Conservation (phyloP, 2,888 invertebrate genomes). For the Resseliella maxima region DNA sequence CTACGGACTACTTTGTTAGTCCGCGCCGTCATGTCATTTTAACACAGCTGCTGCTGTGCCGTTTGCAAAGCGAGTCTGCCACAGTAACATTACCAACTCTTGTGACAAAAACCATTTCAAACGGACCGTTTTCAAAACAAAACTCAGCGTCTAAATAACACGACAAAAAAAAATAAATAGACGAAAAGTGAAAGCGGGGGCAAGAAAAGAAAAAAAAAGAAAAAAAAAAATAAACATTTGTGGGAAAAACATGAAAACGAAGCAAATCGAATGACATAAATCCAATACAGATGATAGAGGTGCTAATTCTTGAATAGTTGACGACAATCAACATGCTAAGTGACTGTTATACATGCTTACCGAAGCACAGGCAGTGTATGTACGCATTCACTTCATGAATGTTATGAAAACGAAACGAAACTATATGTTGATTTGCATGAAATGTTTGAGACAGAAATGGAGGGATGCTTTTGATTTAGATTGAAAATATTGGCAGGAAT, state of each 20-base stretch:
- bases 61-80: background rate
- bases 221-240: no score
- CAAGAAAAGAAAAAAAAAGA: background rate
- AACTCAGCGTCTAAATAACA: background rate
- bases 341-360: background rate
- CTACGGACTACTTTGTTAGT: background rate
- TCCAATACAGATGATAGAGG: conserved; percentile 12
- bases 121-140: conserved; percentile 21
- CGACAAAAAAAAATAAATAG: background rate
- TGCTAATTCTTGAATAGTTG: background rate
- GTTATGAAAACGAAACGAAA: background rate
- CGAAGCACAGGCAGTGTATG: background rate
- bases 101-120: conserved; percentile 8
- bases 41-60: conserved; percentile 7
- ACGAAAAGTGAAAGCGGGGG: background rate
- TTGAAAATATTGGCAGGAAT: background rate
- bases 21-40: background rate
- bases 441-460: no score
- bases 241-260: background rate
- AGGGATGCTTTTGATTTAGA: no score
- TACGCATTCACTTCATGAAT: background rate
- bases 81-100: background rate
- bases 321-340: background rate
- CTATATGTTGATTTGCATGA: background rate
- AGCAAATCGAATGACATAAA: background rate